These are phyloP conservation scores for Notodonta ziczac DNA, from an alignment of 2,888 invertebrate genomes.

Conservation along the genomic window DNA sequence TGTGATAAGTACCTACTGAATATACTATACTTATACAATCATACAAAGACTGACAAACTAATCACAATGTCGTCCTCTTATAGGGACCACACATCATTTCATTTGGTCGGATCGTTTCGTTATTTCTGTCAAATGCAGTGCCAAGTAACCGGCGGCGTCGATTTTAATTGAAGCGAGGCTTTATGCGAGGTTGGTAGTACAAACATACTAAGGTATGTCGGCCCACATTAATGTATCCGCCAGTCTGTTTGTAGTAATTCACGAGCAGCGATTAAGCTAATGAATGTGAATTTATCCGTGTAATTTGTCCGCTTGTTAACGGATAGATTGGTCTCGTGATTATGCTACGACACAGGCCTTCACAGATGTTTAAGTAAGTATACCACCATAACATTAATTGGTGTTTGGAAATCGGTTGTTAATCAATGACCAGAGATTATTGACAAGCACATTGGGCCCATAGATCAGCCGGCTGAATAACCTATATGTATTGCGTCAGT, in stretches of 20 bases:
- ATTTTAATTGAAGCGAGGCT: constrained; percentile 21
- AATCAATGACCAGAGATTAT: background rate
- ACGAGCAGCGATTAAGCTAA: constrained; percentile 42
- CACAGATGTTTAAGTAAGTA: background rate
- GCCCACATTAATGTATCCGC: constrained; percentile 26
- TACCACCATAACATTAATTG: background rate
- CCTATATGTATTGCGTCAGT: too few species aligned
- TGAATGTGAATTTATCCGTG: constrained; percentile 41
- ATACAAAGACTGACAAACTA: too few species aligned
- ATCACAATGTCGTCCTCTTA: too few species aligned
- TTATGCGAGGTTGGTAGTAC: background rate
- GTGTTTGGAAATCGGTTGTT: background rate
- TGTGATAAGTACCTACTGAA: too few species aligned
- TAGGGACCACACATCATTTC: background rate
- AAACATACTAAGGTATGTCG: constrained; percentile 18
- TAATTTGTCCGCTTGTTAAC: constrained; percentile 32
- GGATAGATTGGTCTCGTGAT: constrained; percentile 20
- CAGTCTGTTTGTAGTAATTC: constrained; percentile 39
- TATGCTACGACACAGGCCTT: constrained; percentile 8
- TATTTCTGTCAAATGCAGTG: constrained; percentile 2
- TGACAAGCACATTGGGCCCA: too few species aligned
- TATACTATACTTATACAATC: too few species aligned
- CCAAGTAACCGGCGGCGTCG: background rate
- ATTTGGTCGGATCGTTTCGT: constrained; percentile 1
- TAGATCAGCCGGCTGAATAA: too few species aligned